Evolutionary conservation across 30 jellyfish, hydroid and myxozoan genomes (phyloP).

Genomic region (Catostylus mosaicus): DNA sequence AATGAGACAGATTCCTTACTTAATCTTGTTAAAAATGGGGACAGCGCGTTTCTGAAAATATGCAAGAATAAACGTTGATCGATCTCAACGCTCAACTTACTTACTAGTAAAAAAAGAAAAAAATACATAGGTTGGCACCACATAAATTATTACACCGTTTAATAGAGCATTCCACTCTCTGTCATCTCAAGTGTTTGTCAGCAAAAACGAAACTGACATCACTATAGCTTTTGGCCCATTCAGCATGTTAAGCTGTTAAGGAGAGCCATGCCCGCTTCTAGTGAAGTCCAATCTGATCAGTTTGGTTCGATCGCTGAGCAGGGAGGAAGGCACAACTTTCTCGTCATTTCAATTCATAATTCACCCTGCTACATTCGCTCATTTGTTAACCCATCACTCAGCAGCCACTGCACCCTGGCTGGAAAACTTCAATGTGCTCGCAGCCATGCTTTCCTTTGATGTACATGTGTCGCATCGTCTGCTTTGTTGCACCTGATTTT

Average conservation of each 20-base stretch:
- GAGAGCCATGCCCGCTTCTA: conserved; percentile 36
- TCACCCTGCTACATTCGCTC: too few relatives aligned
- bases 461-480: too few relatives aligned
- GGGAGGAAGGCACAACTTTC: too few relatives aligned
- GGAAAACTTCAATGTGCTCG: too few relatives aligned
- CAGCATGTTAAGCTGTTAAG: conserved; percentile 3
- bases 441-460: too few relatives aligned
- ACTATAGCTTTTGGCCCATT: conserved; percentile 28
- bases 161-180: conserved; percentile 24
- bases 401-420: too few relatives aligned
- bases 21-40: background rate
- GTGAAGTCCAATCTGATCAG: conserved; percentile 42
- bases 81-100: conserved; percentile 9
- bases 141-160: too few relatives aligned
- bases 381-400: too few relatives aligned
- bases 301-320: conserved; percentile 39
- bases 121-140: too few relatives aligned
- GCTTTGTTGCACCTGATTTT: too few relatives aligned
- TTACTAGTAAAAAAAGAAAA: conserved; percentile 19
- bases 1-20: background rate
- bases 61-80: background rate
- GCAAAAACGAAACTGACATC: conserved; percentile 33
- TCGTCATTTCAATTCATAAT: too few relatives aligned
- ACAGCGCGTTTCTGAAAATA: background rate
- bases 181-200: conserved; percentile 38